Base-by-base conservation (phyloP, 2,797 vertebrate species). In the Threskiornis aethiopicus region DNA sequence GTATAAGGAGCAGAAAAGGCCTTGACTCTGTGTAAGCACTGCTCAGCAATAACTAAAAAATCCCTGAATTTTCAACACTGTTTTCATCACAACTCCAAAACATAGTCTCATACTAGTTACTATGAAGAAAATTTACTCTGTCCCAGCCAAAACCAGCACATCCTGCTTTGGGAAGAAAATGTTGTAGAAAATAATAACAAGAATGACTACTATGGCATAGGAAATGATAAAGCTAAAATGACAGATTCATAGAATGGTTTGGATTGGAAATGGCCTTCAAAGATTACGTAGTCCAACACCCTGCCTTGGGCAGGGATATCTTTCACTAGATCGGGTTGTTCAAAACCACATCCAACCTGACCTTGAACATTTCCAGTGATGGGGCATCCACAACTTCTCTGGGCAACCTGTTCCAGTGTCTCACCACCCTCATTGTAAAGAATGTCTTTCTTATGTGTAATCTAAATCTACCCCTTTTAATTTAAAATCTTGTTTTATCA, bases 231-330 rank as follows among this genome's bases (percentile, higher is more conserved):
- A 65, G 26, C 5, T 9, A 44, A 86, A 81, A 54, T 29, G 25
- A 18, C 22, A 39, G 11, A 52, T 21, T 54, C 42, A 33, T 39
- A 51, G 13, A 70, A 51, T 25, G 8, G 2, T 80, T 67, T 83
- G 18, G 2, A 25, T 80, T 51, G 14, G 13, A 69, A 89, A 59
- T 0, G 0, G 11, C 15, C 2, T 49, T 31, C 26, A 75, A 65
- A 87, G 16, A 35, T 52, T 29, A n/a, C 11, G 9, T 76, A 39
- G 2, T 72, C 28, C 28, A 47, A 39, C 1, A 1, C 3, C 6
- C 10, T 1, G 1, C 16, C 16, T 7, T 2, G 2, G 19, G 7
- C 7, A 39, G 11, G 13, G 5, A 1, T 3, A 54, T 1, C 20
- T 83, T 57, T 18, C 6, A 42, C 8, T 17, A 57, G 19, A 47